These are phyloP conservation scores for Palythoa heliodiscus DNA, from an alignment of 92 coral and sea anemone species.

Conservation along the genomic window DNA sequence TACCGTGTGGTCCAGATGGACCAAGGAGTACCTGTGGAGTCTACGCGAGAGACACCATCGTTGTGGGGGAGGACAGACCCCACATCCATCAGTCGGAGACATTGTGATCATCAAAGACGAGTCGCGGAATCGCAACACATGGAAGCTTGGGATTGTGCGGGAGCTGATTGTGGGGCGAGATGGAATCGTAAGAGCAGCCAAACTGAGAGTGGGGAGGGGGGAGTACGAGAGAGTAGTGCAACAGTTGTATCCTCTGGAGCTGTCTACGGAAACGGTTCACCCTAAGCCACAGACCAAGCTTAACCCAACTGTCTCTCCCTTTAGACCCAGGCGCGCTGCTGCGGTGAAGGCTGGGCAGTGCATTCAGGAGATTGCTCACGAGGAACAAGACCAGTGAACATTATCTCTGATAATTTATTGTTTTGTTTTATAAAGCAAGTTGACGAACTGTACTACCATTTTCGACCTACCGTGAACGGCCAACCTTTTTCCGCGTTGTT, in stretches of 20 bases:
- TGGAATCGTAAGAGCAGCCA: constrained; percentile 33
- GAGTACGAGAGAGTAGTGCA: constrained; percentile 12
- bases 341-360: constrained; percentile 16
- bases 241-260: constrained; percentile 25
- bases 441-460: neutral
- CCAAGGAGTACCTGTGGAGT: constrained; percentile 47
- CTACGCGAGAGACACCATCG: constrained; percentile 50
- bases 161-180: constrained; percentile 10
- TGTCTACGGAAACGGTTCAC: neutral
- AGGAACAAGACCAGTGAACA: constrained; percentile 25
- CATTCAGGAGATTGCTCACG: constrained; percentile 22
- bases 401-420: neutral
- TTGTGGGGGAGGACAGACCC: constrained; percentile 42
- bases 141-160: constrained; percentile 21
- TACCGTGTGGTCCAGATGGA: constrained; percentile 54
- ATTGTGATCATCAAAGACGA: constrained; percentile 46
- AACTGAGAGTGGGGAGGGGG: constrained; percentile 14
- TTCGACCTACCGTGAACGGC: too few relatives aligned
- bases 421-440: neutral
- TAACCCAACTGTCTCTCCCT: constrained; percentile 23
- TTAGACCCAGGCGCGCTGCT: constrained; percentile 25
- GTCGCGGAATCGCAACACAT: constrained; percentile 17
- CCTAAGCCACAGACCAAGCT: constrained; percentile 6
- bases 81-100: constrained; percentile 51
- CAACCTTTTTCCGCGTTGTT: too few relatives aligned